These are phyloP conservation scores for Rhadina sibilatrix DNA, from an alignment of 2,113 vertebrate genomes.

Conservation along the genomic window DNA sequence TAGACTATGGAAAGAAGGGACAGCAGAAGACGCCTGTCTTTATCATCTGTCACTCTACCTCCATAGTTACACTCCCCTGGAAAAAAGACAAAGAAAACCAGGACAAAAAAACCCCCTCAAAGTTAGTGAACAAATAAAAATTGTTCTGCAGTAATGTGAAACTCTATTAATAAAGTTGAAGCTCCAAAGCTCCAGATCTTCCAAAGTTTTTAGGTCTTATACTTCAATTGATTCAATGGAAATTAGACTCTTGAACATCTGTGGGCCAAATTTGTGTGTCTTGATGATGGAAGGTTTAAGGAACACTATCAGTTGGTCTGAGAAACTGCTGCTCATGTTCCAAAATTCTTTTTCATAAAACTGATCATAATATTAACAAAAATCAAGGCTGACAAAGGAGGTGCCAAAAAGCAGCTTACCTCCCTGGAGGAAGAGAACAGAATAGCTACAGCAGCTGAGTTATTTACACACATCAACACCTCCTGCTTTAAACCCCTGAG, in stretches of 20 bases:
- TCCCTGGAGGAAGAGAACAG: not conserved
- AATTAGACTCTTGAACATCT: not conserved
- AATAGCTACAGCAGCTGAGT: not conserved
- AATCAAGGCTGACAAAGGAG: not conserved
- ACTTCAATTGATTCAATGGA: not conserved
- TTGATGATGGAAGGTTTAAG: not conserved
- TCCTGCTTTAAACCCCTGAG: not conserved
- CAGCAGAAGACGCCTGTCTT: conserved; percentile 89
- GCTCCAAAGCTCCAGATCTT: not conserved
- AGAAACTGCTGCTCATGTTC: not conserved
- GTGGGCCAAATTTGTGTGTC: not conserved
- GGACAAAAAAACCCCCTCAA: not conserved
- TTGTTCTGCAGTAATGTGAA: not conserved
- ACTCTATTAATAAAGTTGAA: not conserved
- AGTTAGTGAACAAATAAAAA: not conserved
- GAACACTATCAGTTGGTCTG: not conserved
- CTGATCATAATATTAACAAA: not conserved
- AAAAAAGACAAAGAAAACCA: not conserved
- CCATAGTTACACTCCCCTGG: conserved; percentile 95
- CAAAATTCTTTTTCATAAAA: not conserved
- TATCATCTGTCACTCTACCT: conserved; percentile 93
- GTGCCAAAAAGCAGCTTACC: not conserved
- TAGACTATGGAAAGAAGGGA: conserved; percentile 89
- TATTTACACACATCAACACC: not conserved
- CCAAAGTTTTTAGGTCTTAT: not conserved